Conservation (phyloP, 2,888 invertebrate genomes). For the Anthrax anthrax region DNA sequence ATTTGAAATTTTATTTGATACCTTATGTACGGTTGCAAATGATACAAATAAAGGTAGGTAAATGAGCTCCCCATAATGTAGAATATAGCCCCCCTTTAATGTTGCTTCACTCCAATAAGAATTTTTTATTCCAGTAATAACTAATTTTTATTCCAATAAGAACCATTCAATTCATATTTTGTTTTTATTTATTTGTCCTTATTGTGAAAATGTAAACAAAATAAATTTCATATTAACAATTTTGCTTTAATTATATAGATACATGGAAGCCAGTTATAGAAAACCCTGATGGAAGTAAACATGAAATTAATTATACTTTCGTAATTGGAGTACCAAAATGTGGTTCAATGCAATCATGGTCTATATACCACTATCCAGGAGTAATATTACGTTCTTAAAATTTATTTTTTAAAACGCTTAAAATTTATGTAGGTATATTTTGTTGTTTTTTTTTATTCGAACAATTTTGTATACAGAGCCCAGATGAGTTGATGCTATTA, state of each 20-base stretch:
- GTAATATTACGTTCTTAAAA: too few relatives aligned
- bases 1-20: constrained; percentile 54
- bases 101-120: too few relatives aligned
- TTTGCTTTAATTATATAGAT: constrained; percentile 23
- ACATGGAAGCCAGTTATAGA: constrained; percentile 49
- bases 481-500: constrained; percentile 43
- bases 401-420: too few relatives aligned
- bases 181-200: too few relatives aligned
- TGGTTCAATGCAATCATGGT: constrained; percentile 51
- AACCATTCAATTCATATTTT: too few relatives aligned
- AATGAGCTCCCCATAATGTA: too few relatives aligned
- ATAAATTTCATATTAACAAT: not conserved
- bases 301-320: constrained; percentile 42
- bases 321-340: constrained; percentile 54
- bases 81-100: too few relatives aligned
- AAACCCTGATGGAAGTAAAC: constrained; percentile 44
- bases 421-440: not conserved
- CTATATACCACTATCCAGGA: constrained; percentile 43
- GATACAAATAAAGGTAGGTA: constrained; percentile 43
- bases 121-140: too few relatives aligned
- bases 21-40: constrained; percentile 47
- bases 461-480: constrained; percentile 33
- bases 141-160: too few relatives aligned
- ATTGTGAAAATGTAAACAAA: too few relatives aligned
- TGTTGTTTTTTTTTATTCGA: not conserved